These are phyloP conservation scores for Entomobrya multifasciata DNA, from an alignment of 2,888 invertebrate genomes.

Conservation along the genomic window DNA sequence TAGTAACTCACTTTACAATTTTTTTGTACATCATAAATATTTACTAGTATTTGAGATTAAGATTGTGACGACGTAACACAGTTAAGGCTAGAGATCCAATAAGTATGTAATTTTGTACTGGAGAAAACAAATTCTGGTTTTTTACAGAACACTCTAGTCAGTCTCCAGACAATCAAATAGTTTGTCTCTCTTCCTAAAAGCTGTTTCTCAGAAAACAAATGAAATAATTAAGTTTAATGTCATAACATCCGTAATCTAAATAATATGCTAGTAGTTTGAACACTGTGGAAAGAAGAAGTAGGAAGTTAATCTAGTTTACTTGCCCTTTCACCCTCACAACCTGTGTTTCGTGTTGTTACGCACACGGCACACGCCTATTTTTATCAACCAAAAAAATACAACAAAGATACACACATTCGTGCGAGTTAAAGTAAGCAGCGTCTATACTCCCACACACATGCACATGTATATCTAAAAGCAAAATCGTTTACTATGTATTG, in stretches of 20 bases:
- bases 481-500: neutral
- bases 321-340: too few species aligned
- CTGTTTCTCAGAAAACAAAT: neutral
- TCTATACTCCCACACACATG: too few species aligned
- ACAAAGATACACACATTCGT: too few species aligned
- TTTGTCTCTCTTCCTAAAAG: too few species aligned
- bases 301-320: too few species aligned
- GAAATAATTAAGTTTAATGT: neutral
- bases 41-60: neutral
- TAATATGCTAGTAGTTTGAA: neutral
- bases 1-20: neutral
- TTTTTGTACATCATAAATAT: neutral
- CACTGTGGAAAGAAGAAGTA: neutral
- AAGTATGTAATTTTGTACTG: too few species aligned
- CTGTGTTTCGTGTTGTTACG: too few species aligned
- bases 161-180: neutral
- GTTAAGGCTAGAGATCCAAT: too few species aligned
- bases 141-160: slow-evolving; percentile 30
- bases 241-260: neutral
- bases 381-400: too few species aligned
- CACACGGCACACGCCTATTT: too few species aligned
- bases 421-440: too few species aligned
- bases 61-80: neutral
- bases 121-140: slow-evolving; percentile 36
- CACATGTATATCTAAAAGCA: neutral